phyloP scores from a whole-genome alignment of 2,113 vertebrate species.

The Leptosomus discolor region DNA sequence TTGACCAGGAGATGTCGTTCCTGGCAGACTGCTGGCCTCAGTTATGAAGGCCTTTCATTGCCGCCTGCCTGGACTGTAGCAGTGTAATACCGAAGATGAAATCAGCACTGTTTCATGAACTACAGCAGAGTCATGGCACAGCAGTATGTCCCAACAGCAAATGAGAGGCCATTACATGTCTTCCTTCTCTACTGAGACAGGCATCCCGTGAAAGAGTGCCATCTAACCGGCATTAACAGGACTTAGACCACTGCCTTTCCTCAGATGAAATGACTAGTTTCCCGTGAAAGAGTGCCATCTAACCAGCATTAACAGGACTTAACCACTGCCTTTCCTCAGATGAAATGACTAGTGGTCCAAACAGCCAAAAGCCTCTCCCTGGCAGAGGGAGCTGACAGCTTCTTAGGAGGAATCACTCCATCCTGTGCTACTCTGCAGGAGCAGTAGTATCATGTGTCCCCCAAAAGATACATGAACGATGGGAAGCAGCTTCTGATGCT shows the following conservation, averaged over 20 bases:
- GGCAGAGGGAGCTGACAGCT: neutral
- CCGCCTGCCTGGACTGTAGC: neutral
- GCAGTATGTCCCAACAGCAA: neutral
- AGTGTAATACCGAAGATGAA: neutral
- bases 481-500: neutral
- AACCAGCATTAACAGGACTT: too few relatives aligned
- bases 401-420: neutral
- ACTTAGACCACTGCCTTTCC: neutral
- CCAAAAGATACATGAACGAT: neutral
- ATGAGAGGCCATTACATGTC: neutral
- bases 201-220: neutral
- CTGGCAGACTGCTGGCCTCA: neutral
- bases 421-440: neutral
- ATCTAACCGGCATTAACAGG: neutral
- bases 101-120: neutral
- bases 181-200: neutral
- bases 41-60: neutral
- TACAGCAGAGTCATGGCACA: neutral
- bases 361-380: neutral
- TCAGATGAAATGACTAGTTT: neutral
- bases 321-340: too few relatives aligned
- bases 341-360: too few relatives aligned
- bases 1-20: neutral
- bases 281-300: too few relatives aligned
- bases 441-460: rapidly evolving